Percentiles rank a stretch among this genome's conserved stretches.
Evolutionary conservation across 2,888 invertebrate species (phyloP).

Genomic region (Malacosoma neustria): DNA sequence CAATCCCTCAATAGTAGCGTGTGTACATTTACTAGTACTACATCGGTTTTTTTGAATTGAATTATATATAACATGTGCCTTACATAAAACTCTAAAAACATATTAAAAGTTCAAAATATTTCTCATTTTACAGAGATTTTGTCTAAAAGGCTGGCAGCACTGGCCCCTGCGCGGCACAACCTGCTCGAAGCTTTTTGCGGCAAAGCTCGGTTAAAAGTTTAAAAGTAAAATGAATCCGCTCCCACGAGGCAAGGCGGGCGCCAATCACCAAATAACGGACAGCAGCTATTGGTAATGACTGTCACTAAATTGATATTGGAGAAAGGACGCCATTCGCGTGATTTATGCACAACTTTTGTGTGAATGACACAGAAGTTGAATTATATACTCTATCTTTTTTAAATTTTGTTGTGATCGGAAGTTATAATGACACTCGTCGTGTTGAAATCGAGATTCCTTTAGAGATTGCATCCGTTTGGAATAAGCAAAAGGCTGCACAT

Average conservation of each 20-base stretch:
- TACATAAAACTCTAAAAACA: too few species aligned
- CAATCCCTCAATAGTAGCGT: too few species aligned
- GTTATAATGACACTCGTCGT: neutral
- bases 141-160: neutral
- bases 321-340: neutral
- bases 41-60: too few species aligned
- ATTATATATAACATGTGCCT: too few species aligned
- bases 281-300: neutral
- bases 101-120: too few species aligned
- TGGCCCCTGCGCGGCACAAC: constrained; percentile 20
- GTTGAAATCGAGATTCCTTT: too few species aligned
- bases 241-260: constrained; percentile 31
- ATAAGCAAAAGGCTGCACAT: too few species aligned
- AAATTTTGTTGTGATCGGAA: neutral
- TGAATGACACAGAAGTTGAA: too few species aligned
- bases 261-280: constrained; percentile 1
- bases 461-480: too few species aligned
- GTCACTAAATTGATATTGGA: neutral
- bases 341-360: neutral
- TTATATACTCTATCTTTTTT: neutral
- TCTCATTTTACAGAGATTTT: neutral
- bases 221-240: constrained; percentile 50
- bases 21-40: too few species aligned
- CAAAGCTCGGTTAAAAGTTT: constrained; percentile 50
- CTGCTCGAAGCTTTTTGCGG: constrained; percentile 57